These are phyloP conservation scores for Scortum barcoo DNA, from an alignment of 2,113 vertebrate species.

Conservation along the genomic window DNA sequence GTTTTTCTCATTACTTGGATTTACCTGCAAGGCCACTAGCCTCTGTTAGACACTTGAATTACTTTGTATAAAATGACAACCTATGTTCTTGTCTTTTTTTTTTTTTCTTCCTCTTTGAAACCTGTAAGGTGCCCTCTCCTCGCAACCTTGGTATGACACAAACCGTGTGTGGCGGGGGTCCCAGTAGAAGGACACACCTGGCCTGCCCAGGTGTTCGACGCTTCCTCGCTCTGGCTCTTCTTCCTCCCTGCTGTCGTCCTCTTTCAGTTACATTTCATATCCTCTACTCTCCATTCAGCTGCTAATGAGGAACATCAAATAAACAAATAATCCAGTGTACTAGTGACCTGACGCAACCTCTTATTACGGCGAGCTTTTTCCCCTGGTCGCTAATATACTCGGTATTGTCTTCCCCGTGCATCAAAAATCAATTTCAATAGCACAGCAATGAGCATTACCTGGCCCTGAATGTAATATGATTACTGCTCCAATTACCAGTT, in stretches of 20 bases:
- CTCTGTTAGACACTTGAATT: slow-evolving; percentile 3
- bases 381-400: slow-evolving; percentile 38
- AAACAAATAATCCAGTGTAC: slow-evolving; percentile 37
- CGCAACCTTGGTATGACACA: slow-evolving; percentile 43
- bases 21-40: neutral
- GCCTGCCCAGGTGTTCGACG: slow-evolving; percentile 49
- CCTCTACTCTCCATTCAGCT: slow-evolving; percentile 5
- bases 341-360: slow-evolving; percentile 14
- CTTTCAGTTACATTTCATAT: neutral
- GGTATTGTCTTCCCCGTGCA: slow-evolving; percentile 37
- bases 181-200: slow-evolving; percentile 54
- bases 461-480: slow-evolving; percentile 67
- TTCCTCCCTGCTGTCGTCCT: neutral
- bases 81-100: neutral
- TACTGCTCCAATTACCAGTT: slow-evolving; percentile 68
- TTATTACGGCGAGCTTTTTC: neutral
- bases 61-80: slow-evolving; percentile 30
- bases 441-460: slow-evolving; percentile 62
- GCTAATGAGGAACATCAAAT: slow-evolving; percentile 35
- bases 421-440: slow-evolving; percentile 70
- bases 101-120: neutral
- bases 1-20: neutral
- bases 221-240: neutral
- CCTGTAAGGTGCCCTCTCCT: neutral
- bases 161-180: slow-evolving; percentile 15